A percentile compares a stretch with the other conserved stretches of the same genome.
These are phyloP conservation scores for Cyanoderma ruficeps DNA, from an alignment of 2,113 vertebrate genomes.

Conservation along the genomic window DNA sequence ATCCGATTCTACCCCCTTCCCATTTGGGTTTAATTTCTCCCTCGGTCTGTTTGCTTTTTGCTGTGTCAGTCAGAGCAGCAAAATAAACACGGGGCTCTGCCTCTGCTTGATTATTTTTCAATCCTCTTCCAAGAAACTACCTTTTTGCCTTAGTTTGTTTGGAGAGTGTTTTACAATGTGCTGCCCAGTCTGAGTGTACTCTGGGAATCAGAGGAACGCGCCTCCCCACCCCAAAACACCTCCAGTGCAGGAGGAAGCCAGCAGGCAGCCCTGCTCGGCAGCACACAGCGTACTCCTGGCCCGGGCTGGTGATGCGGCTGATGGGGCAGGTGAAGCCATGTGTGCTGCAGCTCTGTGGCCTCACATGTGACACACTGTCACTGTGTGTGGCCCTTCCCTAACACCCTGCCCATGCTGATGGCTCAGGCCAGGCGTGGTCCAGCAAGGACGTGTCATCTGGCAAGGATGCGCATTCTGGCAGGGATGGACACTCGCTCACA, in stretches of 20 bases:
- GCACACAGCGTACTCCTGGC: not conserved
- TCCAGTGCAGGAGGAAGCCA: rapidly evolving
- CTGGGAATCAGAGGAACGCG: rapidly evolving
- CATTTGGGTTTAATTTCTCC: slow-evolving; percentile 46
- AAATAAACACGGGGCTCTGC: slow-evolving; percentile 41
- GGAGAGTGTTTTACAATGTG: slow-evolving; percentile 3
- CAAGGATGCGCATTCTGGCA: rapidly evolving
- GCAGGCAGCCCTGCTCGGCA: not conserved
- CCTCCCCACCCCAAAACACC: not conserved
- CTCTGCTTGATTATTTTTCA: slow-evolving; percentile 51
- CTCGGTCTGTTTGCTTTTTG: slow-evolving; percentile 45
- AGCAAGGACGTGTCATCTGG: rapidly evolving
- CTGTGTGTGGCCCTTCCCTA: rapidly evolving
- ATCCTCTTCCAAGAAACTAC: slow-evolving; percentile 40
- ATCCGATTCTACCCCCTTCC: not conserved
- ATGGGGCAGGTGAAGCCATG: not conserved
- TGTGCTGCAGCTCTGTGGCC: not conserved
- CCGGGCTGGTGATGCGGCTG: rapidly evolving
- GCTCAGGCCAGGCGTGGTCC: not conserved
- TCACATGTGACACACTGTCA: rapidly evolving
- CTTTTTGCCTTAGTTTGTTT: slow-evolving; percentile 46
- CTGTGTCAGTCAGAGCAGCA: slow-evolving; percentile 57
- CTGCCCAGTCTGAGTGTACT: not conserved
- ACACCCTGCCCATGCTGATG: rapidly evolving
- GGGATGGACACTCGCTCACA: rapidly evolving